Base-by-base conservation (phyloP, 2,113 vertebrate species). In the Cyanoramphus novaezelandiae region DNA sequence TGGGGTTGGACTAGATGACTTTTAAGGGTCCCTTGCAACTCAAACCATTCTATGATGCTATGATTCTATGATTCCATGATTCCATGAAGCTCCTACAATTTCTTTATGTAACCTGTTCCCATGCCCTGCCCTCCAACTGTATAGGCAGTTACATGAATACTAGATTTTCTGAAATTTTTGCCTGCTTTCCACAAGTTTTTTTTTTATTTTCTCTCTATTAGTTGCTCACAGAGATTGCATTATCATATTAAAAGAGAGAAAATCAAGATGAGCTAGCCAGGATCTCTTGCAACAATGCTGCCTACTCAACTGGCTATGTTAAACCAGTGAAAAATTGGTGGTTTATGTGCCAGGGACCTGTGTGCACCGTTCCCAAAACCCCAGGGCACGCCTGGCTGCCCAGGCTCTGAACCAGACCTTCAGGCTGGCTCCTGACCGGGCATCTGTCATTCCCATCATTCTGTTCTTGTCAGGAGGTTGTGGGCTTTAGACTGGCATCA, bases 321-420 rank as follows among this genome's bases (percentile, higher is more conserved):
- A 49, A 62, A 37, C 7, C 24, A 25, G 9, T 24, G 5, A 70
- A 63, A 72, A 60, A 41, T 11, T 19, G 13, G 8, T 17, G 33
- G 33, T 5, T 29, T 35, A 12, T 64, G 41, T 63, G 29, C 39
- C 17, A 43, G 25, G 25, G 12, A 16, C 7, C 9, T 44, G 15
- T 17, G 18, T 44, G 11, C 24, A 76, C 24, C 1, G 15, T 60
- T 78, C 8, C 27, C 35, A 29, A 0, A 0, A 27, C 18, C 28
- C 27, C 15, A 19, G 11, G 24, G 6, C 29, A 6, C 12, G 20
- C 13, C 7, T 46, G 23, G 5, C 13, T 92, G 21, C 7, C 31
- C 18, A 25, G 28, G 18, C 21, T 49, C 21, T 63, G 35, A 35
- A 68, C 8, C 6, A 83, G 14, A 52, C 2, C 17, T 60, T 39